Percentiles rank a stretch among this genome's conserved stretches.
Evolutionary conservation across 1,140 invertebrate genomes (phyloP).

Genomic region (Bombus soroeensis): DNA sequence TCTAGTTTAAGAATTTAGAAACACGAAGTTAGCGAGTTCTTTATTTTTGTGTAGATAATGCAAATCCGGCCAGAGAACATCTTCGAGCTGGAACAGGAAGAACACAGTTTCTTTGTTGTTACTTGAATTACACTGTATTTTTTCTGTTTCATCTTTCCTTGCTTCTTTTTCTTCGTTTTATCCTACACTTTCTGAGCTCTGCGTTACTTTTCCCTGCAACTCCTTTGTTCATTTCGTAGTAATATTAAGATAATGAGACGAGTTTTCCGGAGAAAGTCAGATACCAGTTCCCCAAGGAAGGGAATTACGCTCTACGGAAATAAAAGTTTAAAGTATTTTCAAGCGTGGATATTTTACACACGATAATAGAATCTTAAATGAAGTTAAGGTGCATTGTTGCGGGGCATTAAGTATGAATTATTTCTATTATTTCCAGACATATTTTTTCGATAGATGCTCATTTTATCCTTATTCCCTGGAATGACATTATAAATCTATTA

Average conservation of each 20-base stretch:
- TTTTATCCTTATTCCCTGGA: too few relatives aligned
- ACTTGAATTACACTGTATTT: conserved; percentile 14
- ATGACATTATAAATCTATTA: background rate
- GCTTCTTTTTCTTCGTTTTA: background rate
- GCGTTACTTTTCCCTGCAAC: conserved; percentile 10
- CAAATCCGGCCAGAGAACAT: background rate
- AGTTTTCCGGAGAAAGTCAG: conserved; percentile 39
- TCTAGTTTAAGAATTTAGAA: background rate
- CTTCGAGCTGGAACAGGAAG: background rate
- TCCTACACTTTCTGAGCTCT: conserved; percentile 13
- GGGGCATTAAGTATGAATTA: conserved; percentile 30
- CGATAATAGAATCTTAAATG: conserved; percentile 52
- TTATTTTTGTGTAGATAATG: background rate
- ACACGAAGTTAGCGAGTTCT: background rate
- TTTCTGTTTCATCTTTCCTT: background rate
- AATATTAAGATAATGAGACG: conserved; percentile 49
- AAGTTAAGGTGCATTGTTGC: conserved; percentile 7
- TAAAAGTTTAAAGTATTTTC: conserved; percentile 49
- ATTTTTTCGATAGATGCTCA: conserved; percentile 1
- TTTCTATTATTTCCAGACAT: background rate
- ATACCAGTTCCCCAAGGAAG: conserved; percentile 18
- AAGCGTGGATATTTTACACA: conserved; percentile 49
- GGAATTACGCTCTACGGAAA: conserved; percentile 38
- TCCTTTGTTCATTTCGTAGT: conserved; percentile 48
- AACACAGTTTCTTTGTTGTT: conserved; percentile 26